Conservation (phyloP, 2,797 vertebrate species). For the Sphenodon punctatus region DNA sequence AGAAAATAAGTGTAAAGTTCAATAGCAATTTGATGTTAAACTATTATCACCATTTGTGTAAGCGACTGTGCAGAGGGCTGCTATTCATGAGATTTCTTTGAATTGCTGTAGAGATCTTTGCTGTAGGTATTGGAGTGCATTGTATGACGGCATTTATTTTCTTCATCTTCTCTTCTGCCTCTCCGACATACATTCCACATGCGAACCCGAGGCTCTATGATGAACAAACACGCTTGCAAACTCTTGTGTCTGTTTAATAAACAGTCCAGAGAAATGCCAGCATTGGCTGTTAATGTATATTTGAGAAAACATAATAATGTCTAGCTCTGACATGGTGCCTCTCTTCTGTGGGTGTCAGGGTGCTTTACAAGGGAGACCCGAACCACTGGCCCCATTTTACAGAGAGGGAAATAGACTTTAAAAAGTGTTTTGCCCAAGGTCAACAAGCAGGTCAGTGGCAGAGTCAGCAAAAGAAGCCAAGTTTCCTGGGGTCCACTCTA, state of each 20-base stretch:
- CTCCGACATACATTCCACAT: conserved; percentile 21
- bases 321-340: no score
- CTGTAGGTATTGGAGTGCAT: not conserved
- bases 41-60: conserved; percentile 5
- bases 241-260: not conserved
- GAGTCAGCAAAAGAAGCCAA: no score
- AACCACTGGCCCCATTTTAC: no score
- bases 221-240: conserved; percentile 12
- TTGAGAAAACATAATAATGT: not conserved
- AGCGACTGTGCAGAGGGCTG: conserved; percentile 21
- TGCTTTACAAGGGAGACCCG: no score
- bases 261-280: not conserved
- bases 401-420: no score
- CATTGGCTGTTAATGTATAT: not conserved
- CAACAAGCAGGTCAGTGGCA: no score
- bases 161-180: not conserved
- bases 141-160: conserved; percentile 21
- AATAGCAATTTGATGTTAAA: conserved; percentile 37
- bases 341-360: no score
- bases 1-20: conserved; percentile 42
- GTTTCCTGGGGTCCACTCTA: no score
- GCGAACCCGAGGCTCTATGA: not conserved
- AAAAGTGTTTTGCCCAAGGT: no score
- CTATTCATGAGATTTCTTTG: conserved; percentile 38
- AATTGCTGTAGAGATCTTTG: conserved; percentile 19